Base-by-base conservation (phyloP, 2,888 invertebrate species). In the Drosophila melanosoma region DNA sequence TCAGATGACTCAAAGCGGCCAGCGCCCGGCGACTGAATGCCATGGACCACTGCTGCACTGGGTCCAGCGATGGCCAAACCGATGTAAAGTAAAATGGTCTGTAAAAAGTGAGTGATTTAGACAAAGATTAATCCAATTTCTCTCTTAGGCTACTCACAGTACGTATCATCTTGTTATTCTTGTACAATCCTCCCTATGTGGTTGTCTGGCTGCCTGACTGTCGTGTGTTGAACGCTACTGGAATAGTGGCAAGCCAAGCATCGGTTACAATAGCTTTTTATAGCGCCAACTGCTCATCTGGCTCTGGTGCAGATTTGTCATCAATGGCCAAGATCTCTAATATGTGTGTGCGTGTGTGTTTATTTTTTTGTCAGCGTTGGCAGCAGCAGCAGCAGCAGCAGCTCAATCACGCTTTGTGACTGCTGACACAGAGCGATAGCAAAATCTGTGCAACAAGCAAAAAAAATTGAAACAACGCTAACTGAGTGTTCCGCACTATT, bases 31-130 rank as follows among this genome's bases (percentile, higher is more conserved):
- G 80, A 49, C 29, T 74, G 67, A 10, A 80, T 77, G 58, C 69
- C 88, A 48, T 88, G 86, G 33, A 85, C 78, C 7, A 85, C 85
- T 6, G 83, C 86, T n/a, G 66, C 57, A 32, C 45, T 54, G 26
- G 48, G 56, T 3, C 42, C 42, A 36, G 38, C 26, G 7, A 68
- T 38, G n/a, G 59, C 52, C 52, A 80, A 35, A 5, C 54, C 54
- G 10, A 49, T 45, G 29, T 8, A n/a, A 38, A 57, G 6, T 23
- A 80, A 35, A 23, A 35, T 56, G 20, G 42, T 7, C 77, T 77
- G 29, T 4, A 29, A 57, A 32, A 32, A 38, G 15, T 23, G 15
- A 8, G 45, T 8, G 1, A 4, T 20, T 45, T 23, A 45, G 15
- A 15, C 45, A 38, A 54, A 38, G 12, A 29, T 20, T 5, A n/a